Evolutionary conservation across 92 coral and sea anemone genomes (phyloP), one percentile per base, ranked within the genome.

Genomic region (Siderastrea siderea): DNA sequence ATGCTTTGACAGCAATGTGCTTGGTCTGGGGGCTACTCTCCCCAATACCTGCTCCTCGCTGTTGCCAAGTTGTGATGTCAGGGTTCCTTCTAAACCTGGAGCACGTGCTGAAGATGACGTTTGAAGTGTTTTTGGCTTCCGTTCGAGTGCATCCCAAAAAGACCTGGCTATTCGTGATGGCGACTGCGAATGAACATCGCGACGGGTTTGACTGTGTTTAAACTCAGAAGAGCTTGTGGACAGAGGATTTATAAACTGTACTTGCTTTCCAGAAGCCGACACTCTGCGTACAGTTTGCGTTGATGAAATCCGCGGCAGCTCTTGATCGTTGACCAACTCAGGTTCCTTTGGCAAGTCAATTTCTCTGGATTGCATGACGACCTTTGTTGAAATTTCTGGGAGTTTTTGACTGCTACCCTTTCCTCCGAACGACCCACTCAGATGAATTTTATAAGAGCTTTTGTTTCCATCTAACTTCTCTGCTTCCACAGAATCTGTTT

Each of bases 1-100:
- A 11, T 91, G 67, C 66, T 77, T 77, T 1, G 94, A 81, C 72
- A 77, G 38, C 82, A 87, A 77, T 10, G 77, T 76, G 47, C 51
- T 51, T 1, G 94, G 91, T 68, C 78, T 82, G 11, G 86, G 73
- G 13, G 81, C 93, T 47, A 90, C 87, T 58, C 75, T 73, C 75
- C 69, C 77, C 57, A 16, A 78, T 51, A 49, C 48, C 58, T 15
- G 60, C 77, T 8, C 47, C 5, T 46, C 68, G 3, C 53, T 66
- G 17, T 51, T 45, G 64, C 62, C 17, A 15, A 52, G 6, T 13
- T 26, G 51, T 57, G 74, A 11, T 77, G 12, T 6, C 58, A 16
- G 3, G 6, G 17, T 1, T 16, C 64, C 47, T 16, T 9, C 71
- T 1, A 53, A 78, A 47, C 48, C 11, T 26, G 38, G 49, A 15